Percentiles rank a stretch among this genome's conserved stretches.
Conservation (phyloP, 1,140 invertebrate genomes). For the Pomacea maculata region DNA sequence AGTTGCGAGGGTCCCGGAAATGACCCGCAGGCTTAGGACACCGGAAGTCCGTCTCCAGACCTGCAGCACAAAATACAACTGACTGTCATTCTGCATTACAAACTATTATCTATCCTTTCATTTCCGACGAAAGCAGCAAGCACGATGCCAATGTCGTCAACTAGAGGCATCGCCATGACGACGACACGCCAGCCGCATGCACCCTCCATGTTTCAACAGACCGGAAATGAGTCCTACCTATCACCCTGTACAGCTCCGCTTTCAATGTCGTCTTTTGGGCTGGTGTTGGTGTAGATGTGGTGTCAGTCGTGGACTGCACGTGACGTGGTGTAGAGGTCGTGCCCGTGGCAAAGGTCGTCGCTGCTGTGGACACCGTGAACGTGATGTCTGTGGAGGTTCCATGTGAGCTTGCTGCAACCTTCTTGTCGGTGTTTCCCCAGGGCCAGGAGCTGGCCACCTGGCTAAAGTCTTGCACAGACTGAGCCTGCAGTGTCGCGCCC, state of each 20-base stretch:
- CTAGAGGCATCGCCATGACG: too few relatives aligned
- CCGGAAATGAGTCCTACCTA: not conserved
- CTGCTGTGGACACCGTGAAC: not conserved
- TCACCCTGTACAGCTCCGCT: conserved; percentile 2
- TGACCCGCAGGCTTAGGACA: conserved; percentile 30
- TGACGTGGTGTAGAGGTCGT: not conserved
- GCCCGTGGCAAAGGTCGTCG: not conserved
- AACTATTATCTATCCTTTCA: not conserved
- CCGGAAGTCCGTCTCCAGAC: conserved; percentile 16
- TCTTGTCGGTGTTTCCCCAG: conserved; percentile 2
- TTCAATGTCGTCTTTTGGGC: not conserved
- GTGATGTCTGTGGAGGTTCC: not conserved
- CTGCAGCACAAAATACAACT: not conserved
- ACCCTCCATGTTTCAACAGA: too few relatives aligned
- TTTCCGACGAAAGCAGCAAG: not conserved
- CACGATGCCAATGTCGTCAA: too few relatives aligned
- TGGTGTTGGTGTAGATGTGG: not conserved
- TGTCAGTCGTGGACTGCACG: not conserved
- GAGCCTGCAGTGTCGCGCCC: not conserved
- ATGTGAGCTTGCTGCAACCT: not conserved
- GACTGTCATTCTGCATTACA: not conserved
- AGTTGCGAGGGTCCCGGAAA: conserved; percentile 31
- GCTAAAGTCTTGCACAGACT: not conserved
- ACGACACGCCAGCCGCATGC: too few relatives aligned
- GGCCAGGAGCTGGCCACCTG: conserved; percentile 1